Evolutionary conservation across 2,797 vertebrate genomes (phyloP).

Genomic region (Leptodactylus fallax): DNA sequence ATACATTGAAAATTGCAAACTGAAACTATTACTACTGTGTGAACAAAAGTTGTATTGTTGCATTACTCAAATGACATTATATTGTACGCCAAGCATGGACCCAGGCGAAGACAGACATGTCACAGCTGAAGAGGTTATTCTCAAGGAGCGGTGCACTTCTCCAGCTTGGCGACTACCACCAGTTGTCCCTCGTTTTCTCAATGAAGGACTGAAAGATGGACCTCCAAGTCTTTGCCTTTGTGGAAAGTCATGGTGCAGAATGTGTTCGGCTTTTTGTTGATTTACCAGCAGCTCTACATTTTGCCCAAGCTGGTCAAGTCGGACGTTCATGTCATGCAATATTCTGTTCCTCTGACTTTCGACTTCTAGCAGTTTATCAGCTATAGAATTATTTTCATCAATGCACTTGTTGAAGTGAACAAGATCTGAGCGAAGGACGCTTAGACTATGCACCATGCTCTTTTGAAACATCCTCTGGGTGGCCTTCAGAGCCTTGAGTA

Average conservation of each 20-base stretch:
- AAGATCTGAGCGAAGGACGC: slow-evolving; percentile 4
- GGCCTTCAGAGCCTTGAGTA: neutral
- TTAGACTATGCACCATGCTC: neutral
- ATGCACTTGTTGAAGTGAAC: neutral
- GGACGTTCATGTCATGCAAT: slow-evolving; percentile 23
- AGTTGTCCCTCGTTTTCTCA: neutral
- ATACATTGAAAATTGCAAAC: neutral
- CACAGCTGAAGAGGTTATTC: neutral
- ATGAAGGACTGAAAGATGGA: neutral
- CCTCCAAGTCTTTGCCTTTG: neutral
- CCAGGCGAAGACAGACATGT: neutral
- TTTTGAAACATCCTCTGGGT: slow-evolving; percentile 4
- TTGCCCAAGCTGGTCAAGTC: slow-evolving; percentile 6
- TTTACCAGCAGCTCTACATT: slow-evolving; percentile 17
- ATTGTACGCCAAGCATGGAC: neutral
- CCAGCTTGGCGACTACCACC: no score
- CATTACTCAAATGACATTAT: neutral
- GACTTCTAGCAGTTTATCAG: neutral
- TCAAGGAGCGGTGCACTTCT: neutral
- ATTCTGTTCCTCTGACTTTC: neutral
- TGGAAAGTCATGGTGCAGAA: neutral
- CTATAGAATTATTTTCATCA: neutral
- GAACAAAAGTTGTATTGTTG: neutral
- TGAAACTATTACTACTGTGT: neutral
- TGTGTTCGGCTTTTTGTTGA: neutral